Evolutionary conservation across 2,888 invertebrate genomes (phyloP).

Genomic region (Tachystola acroxantha): DNA sequence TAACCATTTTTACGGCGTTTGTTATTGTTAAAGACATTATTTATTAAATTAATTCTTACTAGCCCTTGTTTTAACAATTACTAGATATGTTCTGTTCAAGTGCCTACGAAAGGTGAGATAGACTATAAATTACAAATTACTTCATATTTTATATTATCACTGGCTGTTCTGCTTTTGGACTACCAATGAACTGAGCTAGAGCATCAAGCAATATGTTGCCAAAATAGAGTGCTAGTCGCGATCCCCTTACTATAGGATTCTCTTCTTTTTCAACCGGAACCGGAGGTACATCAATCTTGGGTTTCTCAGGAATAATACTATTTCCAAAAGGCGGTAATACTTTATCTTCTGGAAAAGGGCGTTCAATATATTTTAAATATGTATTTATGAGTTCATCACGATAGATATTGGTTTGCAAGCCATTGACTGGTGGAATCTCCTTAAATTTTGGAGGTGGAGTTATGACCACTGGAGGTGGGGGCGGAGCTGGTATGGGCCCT

Average conservation of each 20-base stretch:
- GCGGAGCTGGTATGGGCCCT: constrained; percentile 10
- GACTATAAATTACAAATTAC: too few relatives aligned
- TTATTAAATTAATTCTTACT: too few relatives aligned
- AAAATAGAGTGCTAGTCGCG: constrained; percentile 43
- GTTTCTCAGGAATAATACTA: constrained; percentile 8
- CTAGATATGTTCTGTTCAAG: too few relatives aligned
- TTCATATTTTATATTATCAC: neutral
- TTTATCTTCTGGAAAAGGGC: constrained; percentile 6
- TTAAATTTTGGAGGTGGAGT: constrained; percentile 13
- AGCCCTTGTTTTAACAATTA: too few relatives aligned
- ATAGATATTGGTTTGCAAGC: constrained; percentile 26
- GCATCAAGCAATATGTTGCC: constrained; percentile 53
- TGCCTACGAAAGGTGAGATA: too few relatives aligned
- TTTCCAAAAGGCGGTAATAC: constrained; percentile 9
- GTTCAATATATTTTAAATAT: constrained; percentile 18
- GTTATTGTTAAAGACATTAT: too few relatives aligned
- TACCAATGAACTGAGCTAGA: constrained; percentile 45
- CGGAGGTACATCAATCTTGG: constrained; percentile 2
- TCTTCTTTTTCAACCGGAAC: constrained; percentile 3
- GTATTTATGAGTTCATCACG: constrained; percentile 20
- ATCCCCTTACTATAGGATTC: constrained; percentile 24
- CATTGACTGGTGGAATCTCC: constrained; percentile 5
- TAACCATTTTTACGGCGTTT: too few relatives aligned
- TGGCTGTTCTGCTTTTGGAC: constrained; percentile 17
- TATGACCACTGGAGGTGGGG: constrained; percentile 15